Base-by-base conservation (phyloP, 35 echinoderm and acorn worm genomes). In the Heliocidaris tuberculata region DNA sequence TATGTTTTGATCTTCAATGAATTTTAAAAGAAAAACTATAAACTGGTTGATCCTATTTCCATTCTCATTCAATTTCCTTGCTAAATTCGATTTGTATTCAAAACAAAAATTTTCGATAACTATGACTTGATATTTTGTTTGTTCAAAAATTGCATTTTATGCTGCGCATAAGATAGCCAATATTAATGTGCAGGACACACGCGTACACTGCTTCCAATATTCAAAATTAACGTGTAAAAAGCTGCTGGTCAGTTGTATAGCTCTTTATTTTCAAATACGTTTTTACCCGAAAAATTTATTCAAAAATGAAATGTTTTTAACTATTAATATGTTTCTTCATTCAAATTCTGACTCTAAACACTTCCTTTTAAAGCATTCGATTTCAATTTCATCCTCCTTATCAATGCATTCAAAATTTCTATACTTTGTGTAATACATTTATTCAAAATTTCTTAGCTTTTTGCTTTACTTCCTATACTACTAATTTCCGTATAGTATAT, bases 221-320 rank as follows among this genome's bases (percentile, higher is more conserved):
- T 93, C 48, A 93, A 54, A 93, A 56, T 48, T 19, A 93, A 32
- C 47, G 10, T 48, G 10, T 49, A 93, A 9, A 9, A 48, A 30
- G 91, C 91, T 93, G 91, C 91, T 93, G 91, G 91, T 49, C 91
- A 93, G 91, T 93, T 93, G 47, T 56, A 93, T 56, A 50, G 31
- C 87, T 89, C 31, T 89, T 89, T 47, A 89, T 89, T 78, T 78
- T 56, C 52, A 56, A 56, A 56, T 56, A 56, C 52, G 15, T 56
- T 56, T 78, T 78, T 78, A 78, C 65, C 65, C 65, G 27, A 78
- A 78, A 78, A 78, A 78, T 0, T 78, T 78, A 78, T 78, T 78
- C 65, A 78, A 78, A 78, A 27, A 27, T 78, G 65, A 78, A 78
- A 78, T 78, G 65, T 78, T 78, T 78, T 78, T 78, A 78, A 78